These are phyloP conservation scores for Papilio elwesi DNA, from an alignment of 2,888 invertebrate genomes.

Conservation along the genomic window DNA sequence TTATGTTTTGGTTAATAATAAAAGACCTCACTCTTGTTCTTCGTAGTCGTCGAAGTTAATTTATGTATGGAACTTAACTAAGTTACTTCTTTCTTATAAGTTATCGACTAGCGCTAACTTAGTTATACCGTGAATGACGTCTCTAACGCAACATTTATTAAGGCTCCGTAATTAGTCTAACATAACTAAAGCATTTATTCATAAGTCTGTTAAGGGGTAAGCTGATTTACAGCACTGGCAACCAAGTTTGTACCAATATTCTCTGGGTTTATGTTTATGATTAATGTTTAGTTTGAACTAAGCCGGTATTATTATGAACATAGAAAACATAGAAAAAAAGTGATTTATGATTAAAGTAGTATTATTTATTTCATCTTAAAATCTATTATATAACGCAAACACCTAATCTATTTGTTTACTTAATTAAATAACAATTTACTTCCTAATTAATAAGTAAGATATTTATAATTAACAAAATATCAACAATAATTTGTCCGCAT, in stretches of 20 bases:
- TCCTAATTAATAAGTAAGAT: too few species aligned
- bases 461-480: too few species aligned
- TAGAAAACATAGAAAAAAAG: constrained; percentile 64
- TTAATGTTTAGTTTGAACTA: constrained; percentile 74
- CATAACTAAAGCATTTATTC: constrained; percentile 27
- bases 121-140: constrained; percentile 30
- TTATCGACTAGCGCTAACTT: constrained; percentile 30
- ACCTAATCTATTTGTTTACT: too few species aligned
- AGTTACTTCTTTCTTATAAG: constrained; percentile 24
- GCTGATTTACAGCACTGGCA: constrained; percentile 48
- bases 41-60: neutral
- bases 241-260: constrained; percentile 63
- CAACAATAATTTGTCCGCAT: neutral
- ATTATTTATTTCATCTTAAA: neutral
- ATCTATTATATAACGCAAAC: neutral
- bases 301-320: constrained; percentile 63
- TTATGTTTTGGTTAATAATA: neutral
- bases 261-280: too few species aligned
- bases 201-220: constrained; percentile 16
- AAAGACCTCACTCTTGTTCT: neutral
- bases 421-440: too few species aligned
- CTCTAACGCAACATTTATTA: constrained; percentile 35
- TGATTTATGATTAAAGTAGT: constrained; percentile 18
- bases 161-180: constrained; percentile 22
- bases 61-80: constrained; percentile 46